Conservation (phyloP, 1,140 invertebrate genomes). For the Zaprionus gabonicus region DNA sequence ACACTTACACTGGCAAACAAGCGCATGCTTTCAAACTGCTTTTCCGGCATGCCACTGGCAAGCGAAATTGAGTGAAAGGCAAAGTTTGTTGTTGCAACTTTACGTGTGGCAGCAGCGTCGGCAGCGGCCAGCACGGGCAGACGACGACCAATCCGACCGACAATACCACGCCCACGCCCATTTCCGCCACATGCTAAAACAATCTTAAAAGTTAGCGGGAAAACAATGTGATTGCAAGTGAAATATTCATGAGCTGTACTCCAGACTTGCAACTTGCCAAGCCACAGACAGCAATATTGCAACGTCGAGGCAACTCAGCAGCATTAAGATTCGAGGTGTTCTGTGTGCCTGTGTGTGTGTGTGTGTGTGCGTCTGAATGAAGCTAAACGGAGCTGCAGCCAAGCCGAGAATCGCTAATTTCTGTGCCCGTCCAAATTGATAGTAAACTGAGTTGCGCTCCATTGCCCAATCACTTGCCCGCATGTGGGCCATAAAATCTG, state of each 20-base stretch:
- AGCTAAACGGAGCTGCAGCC: neutral
- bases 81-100: constrained; percentile 74
- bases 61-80: constrained; percentile 75
- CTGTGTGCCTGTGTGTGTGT: neutral
- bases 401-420: constrained; percentile 66
- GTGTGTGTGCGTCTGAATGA: neutral
- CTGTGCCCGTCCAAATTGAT: constrained; percentile 58
- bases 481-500: constrained; percentile 80
- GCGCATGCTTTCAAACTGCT: constrained; percentile 51
- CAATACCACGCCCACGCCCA: constrained; percentile 61
- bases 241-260: constrained; percentile 80
- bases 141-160: constrained; percentile 28
- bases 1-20: constrained; percentile 13
- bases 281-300: constrained; percentile 37
- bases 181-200: constrained; percentile 81
- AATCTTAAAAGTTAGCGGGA: constrained; percentile 81
- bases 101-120: constrained; percentile 50
- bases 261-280: constrained; percentile 50
- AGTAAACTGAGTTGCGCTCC: constrained; percentile 56
- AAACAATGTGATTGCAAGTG: constrained; percentile 83
- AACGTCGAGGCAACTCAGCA: constrained; percentile 5
- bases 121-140: constrained; percentile 1
- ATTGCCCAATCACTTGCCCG: constrained; percentile 16
- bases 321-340: neutral
- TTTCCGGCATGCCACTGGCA: constrained; percentile 33